phyloP scores from a whole-genome alignment of 2,113 vertebrate genomes.

The Camarhynchus parvulus region DNA sequence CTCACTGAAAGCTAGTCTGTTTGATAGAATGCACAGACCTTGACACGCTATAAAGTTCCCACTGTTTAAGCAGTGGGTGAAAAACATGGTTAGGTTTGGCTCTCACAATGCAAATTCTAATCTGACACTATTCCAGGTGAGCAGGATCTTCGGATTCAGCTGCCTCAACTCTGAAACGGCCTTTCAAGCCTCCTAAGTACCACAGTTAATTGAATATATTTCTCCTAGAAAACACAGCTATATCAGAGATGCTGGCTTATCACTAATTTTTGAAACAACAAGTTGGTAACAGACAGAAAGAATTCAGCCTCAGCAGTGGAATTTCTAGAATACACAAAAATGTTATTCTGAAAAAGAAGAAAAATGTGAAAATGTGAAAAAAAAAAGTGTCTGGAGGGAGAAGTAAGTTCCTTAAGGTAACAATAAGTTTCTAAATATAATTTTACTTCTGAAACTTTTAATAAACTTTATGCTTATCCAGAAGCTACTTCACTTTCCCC shows the following conservation, averaged over 20 bases:
- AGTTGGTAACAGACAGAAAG: neutral
- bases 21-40: neutral
- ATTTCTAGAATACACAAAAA: neutral
- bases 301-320: neutral
- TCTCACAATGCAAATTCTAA: neutral
- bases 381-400: rapidly evolving
- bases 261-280: neutral
- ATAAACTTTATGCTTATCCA: neutral
- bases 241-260: neutral
- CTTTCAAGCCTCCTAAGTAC: neutral
- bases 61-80: neutral
- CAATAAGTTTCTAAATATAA: neutral
- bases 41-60: neutral
- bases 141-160: neutral
- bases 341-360: neutral
- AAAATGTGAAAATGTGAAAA: neutral
- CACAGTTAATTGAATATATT: neutral
- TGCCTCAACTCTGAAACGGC: neutral
- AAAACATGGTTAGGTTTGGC: neutral
- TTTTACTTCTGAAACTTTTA: neutral
- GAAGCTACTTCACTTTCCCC: neutral
- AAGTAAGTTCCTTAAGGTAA: neutral
- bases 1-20: neutral
- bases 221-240: neutral
- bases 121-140: neutral